Percentiles rank a stretch among this genome's conserved stretches.
These are phyloP conservation scores for Microplitis mediator DNA, from an alignment of 1,140 invertebrate genomes.

Conservation along the genomic window DNA sequence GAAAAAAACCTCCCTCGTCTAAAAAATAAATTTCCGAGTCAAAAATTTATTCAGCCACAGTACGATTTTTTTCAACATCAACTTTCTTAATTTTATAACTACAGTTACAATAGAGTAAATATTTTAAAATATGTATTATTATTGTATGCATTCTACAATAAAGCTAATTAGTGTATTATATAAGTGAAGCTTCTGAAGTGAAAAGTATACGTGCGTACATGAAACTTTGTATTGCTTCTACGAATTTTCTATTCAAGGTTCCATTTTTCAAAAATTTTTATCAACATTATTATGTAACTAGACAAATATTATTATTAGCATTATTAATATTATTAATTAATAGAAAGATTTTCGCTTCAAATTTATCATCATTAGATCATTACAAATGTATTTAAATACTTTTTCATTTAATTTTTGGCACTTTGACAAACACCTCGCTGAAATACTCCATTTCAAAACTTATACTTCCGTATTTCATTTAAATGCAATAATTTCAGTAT, in stretches of 20 bases:
- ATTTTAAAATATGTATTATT: no score
- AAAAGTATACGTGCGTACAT: not conserved
- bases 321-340: not conserved
- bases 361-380: not conserved
- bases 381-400: no score
- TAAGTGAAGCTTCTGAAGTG: not conserved
- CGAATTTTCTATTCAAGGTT: conserved; percentile 34
- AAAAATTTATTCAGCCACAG: no score
- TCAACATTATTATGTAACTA: not conserved
- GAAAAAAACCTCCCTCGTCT: no score
- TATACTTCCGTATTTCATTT: no score
- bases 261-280: conserved; percentile 20
- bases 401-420: conserved; percentile 6
- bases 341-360: not conserved
- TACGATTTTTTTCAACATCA: no score
- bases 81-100: no score
- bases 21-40: no score
- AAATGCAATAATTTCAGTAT: not conserved
- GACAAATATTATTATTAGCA: not conserved
- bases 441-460: conserved; percentile 9
- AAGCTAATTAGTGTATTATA: not conserved
- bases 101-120: no score
- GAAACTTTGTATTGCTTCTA: conserved; percentile 43
- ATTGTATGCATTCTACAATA: no score
- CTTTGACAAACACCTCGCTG: conserved; percentile 14